A percentile compares a stretch with the other conserved stretches of the same genome.
Conservation (phyloP, 1,140 invertebrate genomes). For the Megalonaias nervosa region DNA sequence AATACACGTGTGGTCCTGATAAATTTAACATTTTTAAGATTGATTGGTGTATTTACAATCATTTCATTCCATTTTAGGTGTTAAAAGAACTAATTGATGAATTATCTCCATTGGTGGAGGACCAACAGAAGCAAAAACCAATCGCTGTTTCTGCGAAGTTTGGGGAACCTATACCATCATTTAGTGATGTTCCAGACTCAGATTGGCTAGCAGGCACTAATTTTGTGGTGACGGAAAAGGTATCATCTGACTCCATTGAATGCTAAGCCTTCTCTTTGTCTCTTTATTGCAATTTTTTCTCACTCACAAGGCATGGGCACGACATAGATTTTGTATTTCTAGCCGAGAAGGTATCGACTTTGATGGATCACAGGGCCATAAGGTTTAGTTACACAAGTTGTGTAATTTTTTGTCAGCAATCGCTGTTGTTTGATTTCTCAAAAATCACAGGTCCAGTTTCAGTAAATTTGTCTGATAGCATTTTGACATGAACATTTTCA, state of each 20-base stretch:
- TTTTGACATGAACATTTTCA: too few species aligned
- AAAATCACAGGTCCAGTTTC: too few species aligned
- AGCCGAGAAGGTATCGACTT: too few species aligned
- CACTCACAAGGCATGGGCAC: conserved; percentile 10
- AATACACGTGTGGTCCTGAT: not conserved
- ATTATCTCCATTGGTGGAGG: conserved; percentile 33
- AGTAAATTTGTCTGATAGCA: too few species aligned
- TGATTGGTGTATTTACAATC: not conserved
- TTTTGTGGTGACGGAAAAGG: conserved; percentile 48
- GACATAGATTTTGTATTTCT: conserved; percentile 4
- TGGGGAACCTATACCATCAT: conserved; percentile 7
- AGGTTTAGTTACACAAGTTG: too few species aligned
- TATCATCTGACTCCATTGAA: conserved; percentile 14
- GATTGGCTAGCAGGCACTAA: conserved; percentile 61
- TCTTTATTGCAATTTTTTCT: conserved; percentile 7
- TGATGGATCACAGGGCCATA: too few species aligned
- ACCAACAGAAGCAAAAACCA: conserved; percentile 15
- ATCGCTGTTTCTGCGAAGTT: conserved; percentile 29
- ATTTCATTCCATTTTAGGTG: conserved; percentile 37
- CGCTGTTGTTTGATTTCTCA: too few species aligned
- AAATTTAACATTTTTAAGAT: not conserved
- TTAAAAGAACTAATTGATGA: conserved; percentile 52
- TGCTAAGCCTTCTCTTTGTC: not conserved
- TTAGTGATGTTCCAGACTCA: not conserved
- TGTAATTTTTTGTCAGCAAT: too few species aligned